A percentile compares a stretch with the other conserved stretches of the same genome.
These are phyloP conservation scores for Lepus oiostolus DNA, from an alignment of 2,797 vertebrate species.

Conservation along the genomic window DNA sequence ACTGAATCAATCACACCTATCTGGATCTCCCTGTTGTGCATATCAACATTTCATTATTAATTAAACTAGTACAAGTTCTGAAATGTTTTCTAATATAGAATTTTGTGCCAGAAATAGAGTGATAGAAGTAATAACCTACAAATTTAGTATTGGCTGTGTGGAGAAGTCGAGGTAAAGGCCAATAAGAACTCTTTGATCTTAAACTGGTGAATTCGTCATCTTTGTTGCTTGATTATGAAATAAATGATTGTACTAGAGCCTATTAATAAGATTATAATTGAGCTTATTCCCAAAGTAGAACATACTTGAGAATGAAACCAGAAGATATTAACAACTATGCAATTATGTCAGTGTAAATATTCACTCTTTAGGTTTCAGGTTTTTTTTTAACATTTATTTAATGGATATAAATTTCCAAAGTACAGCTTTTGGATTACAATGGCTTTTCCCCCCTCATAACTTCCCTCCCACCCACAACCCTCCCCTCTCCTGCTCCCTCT, in stretches of 20 bases:
- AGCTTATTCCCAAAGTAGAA: conserved; percentile 17
- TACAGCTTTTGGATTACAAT: too few species aligned
- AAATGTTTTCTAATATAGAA: not conserved
- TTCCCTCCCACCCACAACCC: too few species aligned
- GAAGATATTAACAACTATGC: conserved; percentile 10
- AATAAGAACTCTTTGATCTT: not conserved
- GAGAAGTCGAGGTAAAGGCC: not conserved
- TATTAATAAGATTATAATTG: not conserved
- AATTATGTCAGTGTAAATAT: conserved; percentile 4
- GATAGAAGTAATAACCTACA: not conserved
- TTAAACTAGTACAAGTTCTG: not conserved
- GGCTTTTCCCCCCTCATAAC: too few species aligned
- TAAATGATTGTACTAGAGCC: not conserved
- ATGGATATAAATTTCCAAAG: too few species aligned
- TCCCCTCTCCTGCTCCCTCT: too few species aligned
- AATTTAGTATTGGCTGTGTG: not conserved
- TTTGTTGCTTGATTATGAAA: conserved; percentile 3
- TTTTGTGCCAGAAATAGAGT: not conserved
- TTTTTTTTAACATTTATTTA: too few species aligned
- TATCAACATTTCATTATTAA: not conserved
- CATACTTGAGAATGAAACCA: not conserved
- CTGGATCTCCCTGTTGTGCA: not conserved
- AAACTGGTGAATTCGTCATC: not conserved
- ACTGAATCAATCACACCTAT: not conserved
- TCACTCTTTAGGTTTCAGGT: not conserved